phyloP scores from a whole-genome alignment of 2,888 invertebrate genomes.

The Ennomos fuscantarius region DNA sequence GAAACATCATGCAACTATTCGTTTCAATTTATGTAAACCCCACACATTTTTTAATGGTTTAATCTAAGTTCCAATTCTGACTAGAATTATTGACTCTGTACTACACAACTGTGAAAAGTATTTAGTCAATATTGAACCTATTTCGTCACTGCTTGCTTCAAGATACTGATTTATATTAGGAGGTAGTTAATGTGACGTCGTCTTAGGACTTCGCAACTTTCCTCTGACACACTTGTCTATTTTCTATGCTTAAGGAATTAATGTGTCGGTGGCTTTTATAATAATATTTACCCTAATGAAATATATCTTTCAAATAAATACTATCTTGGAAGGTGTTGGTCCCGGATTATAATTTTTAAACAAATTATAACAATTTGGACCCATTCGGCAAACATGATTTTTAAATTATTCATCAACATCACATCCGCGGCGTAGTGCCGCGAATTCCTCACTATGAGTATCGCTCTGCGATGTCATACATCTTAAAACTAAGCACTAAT shows the following conservation, averaged over 20 bases:
- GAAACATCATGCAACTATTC: constrained; percentile 17
- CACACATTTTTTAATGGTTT: constrained; percentile 23
- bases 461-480: constrained; percentile 79
- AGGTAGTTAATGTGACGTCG: constrained; percentile 79
- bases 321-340: constrained; percentile 85
- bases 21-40: constrained; percentile 12
- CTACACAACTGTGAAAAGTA: constrained; percentile 46
- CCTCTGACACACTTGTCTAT: constrained; percentile 76
- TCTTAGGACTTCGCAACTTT: constrained; percentile 78
- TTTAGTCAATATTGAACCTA: constrained; percentile 61
- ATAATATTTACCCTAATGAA: constrained; percentile 83
- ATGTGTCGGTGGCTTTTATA: constrained; percentile 85
- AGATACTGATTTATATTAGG: constrained; percentile 79
- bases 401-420: constrained; percentile 68
- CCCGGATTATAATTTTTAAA: constrained; percentile 86
- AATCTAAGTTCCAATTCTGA: constrained; percentile 77
- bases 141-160: constrained; percentile 69
- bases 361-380: constrained; percentile 85
- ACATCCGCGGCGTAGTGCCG: constrained; percentile 65
- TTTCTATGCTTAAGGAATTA: constrained; percentile 85
- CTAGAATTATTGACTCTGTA: constrained; percentile 72
- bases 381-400: constrained; percentile 80
- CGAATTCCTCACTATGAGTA: constrained; percentile 74
- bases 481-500: constrained; percentile 71
- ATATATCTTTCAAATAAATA: constrained; percentile 85